These are phyloP conservation scores for Tupaia tana DNA, from an alignment of 2,113 vertebrate species.

Conservation along the genomic window DNA sequence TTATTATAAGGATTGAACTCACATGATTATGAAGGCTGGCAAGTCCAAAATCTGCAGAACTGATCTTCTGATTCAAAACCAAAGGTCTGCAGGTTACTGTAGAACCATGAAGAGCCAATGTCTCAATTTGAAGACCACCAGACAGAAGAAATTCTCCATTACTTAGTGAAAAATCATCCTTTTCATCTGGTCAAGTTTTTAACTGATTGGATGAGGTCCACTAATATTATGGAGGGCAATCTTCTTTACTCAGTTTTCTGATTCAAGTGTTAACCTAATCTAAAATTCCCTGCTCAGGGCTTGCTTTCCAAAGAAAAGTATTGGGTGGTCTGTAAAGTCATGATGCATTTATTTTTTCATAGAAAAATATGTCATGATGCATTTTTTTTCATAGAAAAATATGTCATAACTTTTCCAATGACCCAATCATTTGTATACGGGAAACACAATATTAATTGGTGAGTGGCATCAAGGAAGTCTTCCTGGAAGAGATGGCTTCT, in stretches of 20 bases:
- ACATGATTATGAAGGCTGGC: background rate
- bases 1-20: background rate
- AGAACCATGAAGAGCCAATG: background rate
- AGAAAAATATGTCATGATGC: too few species aligned
- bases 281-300: background rate
- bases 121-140: background rate
- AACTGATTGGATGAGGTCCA: background rate
- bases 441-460: background rate
- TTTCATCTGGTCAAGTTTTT: background rate
- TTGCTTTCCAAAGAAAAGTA: too few species aligned
- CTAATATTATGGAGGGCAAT: background rate
- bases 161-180: background rate
- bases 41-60: background rate
- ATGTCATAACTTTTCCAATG: too few species aligned
- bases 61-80: background rate
- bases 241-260: background rate
- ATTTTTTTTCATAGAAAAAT: too few species aligned
- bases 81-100: background rate
- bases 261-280: background rate
- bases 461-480: background rate
- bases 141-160: background rate
- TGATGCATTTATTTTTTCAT: too few species aligned
- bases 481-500: background rate
- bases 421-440: background rate
- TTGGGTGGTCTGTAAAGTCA: too few species aligned